These are phyloP conservation scores for Serilophus lunatus DNA, from an alignment of 2,113 vertebrate genomes.

Conservation along the genomic window DNA sequence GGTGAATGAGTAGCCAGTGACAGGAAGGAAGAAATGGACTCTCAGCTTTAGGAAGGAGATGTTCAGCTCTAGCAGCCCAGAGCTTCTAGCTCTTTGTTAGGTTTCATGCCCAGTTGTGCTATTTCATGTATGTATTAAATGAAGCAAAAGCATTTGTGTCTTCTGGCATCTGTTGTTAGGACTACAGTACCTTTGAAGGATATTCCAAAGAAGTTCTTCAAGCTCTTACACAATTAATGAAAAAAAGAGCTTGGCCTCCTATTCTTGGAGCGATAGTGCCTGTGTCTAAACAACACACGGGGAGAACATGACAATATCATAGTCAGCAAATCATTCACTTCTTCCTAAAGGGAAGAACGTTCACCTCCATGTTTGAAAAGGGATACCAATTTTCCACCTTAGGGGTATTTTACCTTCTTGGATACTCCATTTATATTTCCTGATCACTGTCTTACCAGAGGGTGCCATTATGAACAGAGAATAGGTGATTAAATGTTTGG, in stretches of 20 bases:
- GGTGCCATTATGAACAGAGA: background rate
- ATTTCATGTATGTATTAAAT: background rate
- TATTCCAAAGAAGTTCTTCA: background rate
- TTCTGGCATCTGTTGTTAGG: background rate
- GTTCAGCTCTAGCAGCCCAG: background rate
- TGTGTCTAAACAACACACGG: background rate
- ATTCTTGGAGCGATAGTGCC: background rate
- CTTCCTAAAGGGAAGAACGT: background rate
- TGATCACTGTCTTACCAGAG: background rate
- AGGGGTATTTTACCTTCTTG: background rate
- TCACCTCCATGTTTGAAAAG: background rate
- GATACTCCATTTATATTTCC: background rate
- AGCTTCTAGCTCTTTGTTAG: background rate
- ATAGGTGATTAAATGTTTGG: background rate
- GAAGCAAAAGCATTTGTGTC: background rate
- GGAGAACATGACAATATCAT: background rate
- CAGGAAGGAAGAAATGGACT: background rate
- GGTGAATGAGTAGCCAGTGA: background rate
- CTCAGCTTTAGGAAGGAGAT: background rate
- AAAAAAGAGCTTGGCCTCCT: background rate
- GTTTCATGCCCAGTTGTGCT: background rate
- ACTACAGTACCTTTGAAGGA: background rate
- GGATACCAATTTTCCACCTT: background rate
- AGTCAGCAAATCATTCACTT: background rate
- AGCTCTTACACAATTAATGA: background rate